phyloP scores from a whole-genome alignment of 2,797 vertebrate genomes.

The Cyprinodon diabolis region DNA sequence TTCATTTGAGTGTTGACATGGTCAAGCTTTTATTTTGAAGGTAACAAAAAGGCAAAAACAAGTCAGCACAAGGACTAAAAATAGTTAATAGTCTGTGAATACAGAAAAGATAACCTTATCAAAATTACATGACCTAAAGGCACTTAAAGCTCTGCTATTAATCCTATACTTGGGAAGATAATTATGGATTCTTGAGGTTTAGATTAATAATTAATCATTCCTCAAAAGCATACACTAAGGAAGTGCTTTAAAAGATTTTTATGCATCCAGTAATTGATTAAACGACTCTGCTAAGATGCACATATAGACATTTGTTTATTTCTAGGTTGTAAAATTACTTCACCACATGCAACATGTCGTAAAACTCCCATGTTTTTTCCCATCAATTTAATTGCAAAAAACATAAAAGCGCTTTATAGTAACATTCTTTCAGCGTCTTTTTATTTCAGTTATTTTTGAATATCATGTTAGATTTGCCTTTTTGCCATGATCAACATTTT shows the following conservation, averaged over 20 bases:
- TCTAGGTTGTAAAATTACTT: not conserved
- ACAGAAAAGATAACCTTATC: not conserved
- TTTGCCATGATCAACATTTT: not conserved
- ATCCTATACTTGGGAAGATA: not conserved
- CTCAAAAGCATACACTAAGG: not conserved
- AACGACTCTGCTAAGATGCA: not conserved
- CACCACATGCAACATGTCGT: no score
- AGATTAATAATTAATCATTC: constrained; percentile 4
- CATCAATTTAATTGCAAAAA: not conserved
- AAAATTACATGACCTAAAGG: constrained; percentile 2
- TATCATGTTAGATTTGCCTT: not conserved
- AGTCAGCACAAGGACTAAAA: not conserved
- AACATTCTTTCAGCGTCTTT: no score
- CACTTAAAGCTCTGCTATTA: constrained; percentile 1
- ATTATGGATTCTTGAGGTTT: not conserved
- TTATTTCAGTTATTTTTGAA: not conserved
- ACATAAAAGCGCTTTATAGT: not conserved
- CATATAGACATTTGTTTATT: not conserved
- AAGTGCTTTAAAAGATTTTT: not conserved
- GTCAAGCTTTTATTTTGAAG: constrained; percentile 40
- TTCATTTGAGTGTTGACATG: no score
- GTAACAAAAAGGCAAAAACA: not conserved
- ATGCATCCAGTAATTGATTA: not conserved
- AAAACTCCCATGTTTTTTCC: no score
- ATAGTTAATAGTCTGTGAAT: not conserved